Base-by-base conservation (phyloP, 2,888 invertebrate species). In the Iphiclides podalirius region DNA sequence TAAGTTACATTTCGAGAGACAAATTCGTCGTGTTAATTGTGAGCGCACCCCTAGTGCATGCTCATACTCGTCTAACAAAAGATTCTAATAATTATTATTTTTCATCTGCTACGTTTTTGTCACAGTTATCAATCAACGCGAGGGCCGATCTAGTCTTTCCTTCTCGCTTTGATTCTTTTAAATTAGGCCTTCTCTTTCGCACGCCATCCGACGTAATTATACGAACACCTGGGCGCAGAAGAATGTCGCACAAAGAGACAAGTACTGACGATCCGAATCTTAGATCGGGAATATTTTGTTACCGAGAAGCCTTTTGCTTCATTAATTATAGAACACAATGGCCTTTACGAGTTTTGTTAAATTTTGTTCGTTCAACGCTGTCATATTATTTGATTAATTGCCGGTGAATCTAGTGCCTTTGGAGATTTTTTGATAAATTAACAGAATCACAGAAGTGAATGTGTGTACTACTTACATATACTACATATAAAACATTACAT, bases 101-200 rank as follows among this genome's bases (percentile, higher is more conserved):
- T 86, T 88, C 87, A 86, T 88, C 86, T 86, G 86, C 79, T 79
- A 78, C 88, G 83, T 88, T 88, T 87, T 88, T 89, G 89, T 89
- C 89, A 87, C 88, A 89, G 89, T 88, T 89, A 89, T 89, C 89
- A 89, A 89, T 89, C 89, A 89, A 87, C 79, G 78, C 75, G 74
- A 81, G 80, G 81, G 83, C 41, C n/a, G n/a, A n/a, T 67, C 36
- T 58, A 63, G 50, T 58, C 46, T 80, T 79, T 69, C 71, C 64
- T 61, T 80, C 75, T 54, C 36, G 41, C 54, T 26, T 40, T 17
- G 54, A 55, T 33, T 50, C 53, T 59, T 56, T 52, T 47, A 52
- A 50, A 74, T 79, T 59, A 62, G 49, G 55, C 62, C 57, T 52
- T 87, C 85, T 62, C 66, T 63, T 49, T 86, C 74, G 66, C 62